Base-by-base conservation (phyloP, 2,113 vertebrate species). In the Sturnira hondurensis region DNA sequence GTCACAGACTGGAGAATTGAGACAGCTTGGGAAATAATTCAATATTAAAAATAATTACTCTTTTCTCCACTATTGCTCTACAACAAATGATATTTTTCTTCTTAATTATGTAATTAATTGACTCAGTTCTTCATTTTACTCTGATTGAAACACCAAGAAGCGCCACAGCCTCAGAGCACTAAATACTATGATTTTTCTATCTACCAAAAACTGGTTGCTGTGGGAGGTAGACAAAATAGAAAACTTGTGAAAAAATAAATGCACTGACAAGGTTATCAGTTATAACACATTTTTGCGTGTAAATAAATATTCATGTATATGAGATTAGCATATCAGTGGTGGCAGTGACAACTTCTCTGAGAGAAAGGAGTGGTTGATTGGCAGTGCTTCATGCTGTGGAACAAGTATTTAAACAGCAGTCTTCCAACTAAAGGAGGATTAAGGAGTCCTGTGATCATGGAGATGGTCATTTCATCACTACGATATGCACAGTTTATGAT, bases 91-190 rank as follows among this genome's bases (percentile, higher is more conserved):
- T 82, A 36, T 56, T 94, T 91, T 89, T 91, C 58, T 38, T 90
- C 86, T 91, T 89, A 73, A 83, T 78, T 81, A 47, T 56, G 36
- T 73, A 76, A 87, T 86, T 76, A 82, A 89, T 80, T 84, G 68
- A 26, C 50, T 88, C 13, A 33, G 56, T 24, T 74, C 45, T 76
- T 86, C 41, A 77, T 94, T 77, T 91, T 26, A 52, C 68, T 90
- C 65, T 36, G 38, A 83, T 54, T 36, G 86, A 80, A 77, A 90
- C 52, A 56, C 61, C 0, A 3, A 83, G 86, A 71, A 65, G 58
- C 16, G 31, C 15, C 33, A 76, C 24, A 70, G 13, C 0, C 15
- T 85, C 50, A 45, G 36, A 89, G 14, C 58, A 26, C 56, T 84
- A 93, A 70, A 73, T 24, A 43, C 12, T 13, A 41, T 74, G 12